These are phyloP conservation scores for Steinernema khuongi DNA, from an alignment of 1,140 invertebrate genomes.

Conservation along the genomic window DNA sequence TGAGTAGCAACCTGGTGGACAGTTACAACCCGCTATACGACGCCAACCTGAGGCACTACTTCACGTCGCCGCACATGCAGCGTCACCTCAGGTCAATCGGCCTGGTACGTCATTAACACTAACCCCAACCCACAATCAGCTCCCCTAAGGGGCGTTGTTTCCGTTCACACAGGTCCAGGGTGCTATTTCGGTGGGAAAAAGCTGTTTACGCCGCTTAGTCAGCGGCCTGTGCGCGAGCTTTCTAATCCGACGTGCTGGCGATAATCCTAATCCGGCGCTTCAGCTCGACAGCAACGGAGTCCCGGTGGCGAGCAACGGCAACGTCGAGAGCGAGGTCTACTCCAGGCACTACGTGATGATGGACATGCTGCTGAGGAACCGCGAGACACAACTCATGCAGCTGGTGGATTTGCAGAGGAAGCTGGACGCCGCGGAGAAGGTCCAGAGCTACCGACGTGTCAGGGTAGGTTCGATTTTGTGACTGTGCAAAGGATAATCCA, in stretches of 20 bases:
- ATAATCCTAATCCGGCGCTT: slow-evolving; percentile 11
- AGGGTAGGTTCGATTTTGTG: too few relatives aligned
- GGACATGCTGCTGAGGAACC: slow-evolving; percentile 53
- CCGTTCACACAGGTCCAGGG: background rate
- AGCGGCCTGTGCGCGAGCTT: too few relatives aligned
- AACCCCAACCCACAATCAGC: background rate
- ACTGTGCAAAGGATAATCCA: too few relatives aligned
- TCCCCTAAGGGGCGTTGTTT: slow-evolving; percentile 13
- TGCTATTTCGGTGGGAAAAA: background rate
- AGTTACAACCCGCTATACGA: slow-evolving; percentile 46
- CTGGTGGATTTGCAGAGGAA: slow-evolving; percentile 52
- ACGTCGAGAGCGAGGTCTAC: slow-evolving; percentile 42
- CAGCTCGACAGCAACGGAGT: slow-evolving; percentile 40
- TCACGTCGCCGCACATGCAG: slow-evolving; percentile 55
- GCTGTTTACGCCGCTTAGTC: background rate
- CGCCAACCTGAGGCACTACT: slow-evolving; percentile 56
- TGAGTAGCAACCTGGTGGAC: slow-evolving; percentile 39
- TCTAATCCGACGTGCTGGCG: background rate
- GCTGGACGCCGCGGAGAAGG: slow-evolving; percentile 54
- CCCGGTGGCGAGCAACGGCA: slow-evolving; percentile 27
- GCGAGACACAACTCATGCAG: slow-evolving; percentile 43
- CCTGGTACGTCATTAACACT: slow-evolving; percentile 36
- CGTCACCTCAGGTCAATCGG: slow-evolving; percentile 52
- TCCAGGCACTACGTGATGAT: slow-evolving; percentile 49
- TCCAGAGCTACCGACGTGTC: slow-evolving; percentile 53